These are phyloP conservation scores for Dolichallabes microphthalmus DNA, from an alignment of 2,113 vertebrate genomes.

Conservation along the genomic window DNA sequence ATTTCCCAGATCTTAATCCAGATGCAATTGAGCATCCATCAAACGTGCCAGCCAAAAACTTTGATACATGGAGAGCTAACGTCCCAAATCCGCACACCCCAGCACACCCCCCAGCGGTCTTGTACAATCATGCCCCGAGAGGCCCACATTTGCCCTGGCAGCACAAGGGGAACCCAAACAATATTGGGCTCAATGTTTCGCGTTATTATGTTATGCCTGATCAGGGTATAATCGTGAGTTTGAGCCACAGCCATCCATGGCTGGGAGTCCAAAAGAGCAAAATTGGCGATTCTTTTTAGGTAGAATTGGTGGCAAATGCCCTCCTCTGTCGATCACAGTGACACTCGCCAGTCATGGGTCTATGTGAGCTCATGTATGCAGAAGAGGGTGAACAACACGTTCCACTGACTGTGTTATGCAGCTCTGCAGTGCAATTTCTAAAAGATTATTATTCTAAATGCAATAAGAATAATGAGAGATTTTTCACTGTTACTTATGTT, in stretches of 20 bases:
- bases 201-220: no score
- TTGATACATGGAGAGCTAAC: no score
- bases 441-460: background rate
- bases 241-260: background rate
- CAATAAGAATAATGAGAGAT: background rate
- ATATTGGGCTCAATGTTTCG: no score
- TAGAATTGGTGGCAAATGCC: background rate
- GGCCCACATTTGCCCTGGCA: no score
- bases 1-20: no score
- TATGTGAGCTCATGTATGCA: background rate
- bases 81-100: no score
- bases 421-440: background rate
- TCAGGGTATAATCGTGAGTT: background rate
- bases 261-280: background rate
- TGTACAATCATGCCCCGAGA: no score
- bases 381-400: background rate
- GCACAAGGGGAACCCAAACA: no score
- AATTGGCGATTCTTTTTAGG: background rate
- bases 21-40: no score
- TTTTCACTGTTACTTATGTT: background rate
- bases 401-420: background rate
- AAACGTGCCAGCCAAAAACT: no score
- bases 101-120: no score
- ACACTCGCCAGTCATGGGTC: background rate
- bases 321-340: background rate